phyloP scores from a whole-genome alignment of 1,140 invertebrate genomes.

The Aradophagus sp. region DNA sequence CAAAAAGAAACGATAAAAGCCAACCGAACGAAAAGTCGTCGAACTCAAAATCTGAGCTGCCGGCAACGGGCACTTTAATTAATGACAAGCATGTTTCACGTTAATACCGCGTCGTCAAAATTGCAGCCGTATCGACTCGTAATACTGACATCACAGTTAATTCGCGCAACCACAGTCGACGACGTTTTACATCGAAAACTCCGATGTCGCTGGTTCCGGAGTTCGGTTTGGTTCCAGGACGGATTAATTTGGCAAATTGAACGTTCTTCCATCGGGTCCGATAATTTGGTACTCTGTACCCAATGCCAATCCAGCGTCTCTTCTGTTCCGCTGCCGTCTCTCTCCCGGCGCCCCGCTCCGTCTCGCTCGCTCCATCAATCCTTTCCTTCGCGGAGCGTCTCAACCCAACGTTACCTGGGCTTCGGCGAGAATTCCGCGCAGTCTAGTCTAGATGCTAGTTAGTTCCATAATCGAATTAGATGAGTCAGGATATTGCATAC shows the following conservation, averaged over 20 bases:
- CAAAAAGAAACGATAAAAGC: too few relatives aligned
- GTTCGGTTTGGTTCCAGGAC: constrained; percentile 58
- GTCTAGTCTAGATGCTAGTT: constrained; percentile 62
- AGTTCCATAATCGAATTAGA: constrained; percentile 73
- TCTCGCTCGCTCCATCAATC: constrained; percentile 17
- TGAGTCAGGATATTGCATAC: constrained; percentile 75
- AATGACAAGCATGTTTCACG: too few relatives aligned
- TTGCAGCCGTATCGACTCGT: constrained; percentile 25
- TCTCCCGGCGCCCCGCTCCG: neutral
- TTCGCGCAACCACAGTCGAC: constrained; percentile 60
- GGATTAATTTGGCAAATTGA: constrained; percentile 75
- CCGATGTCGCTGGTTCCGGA: constrained; percentile 51
- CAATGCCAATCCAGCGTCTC: constrained; percentile 48
- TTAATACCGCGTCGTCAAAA: constrained; percentile 6
- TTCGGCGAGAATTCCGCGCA: constrained; percentile 62
- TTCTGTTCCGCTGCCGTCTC: constrained; percentile 16
- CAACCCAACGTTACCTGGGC: constrained; percentile 61
- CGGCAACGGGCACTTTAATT: too few relatives aligned
- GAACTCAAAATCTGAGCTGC: too few relatives aligned
- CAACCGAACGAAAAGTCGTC: too few relatives aligned
- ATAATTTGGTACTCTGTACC: constrained; percentile 68
- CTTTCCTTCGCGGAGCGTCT: constrained; percentile 42
- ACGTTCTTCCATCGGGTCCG: constrained; percentile 73
- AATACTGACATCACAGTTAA: constrained; percentile 54
- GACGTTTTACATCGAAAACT: constrained; percentile 64